Percentiles rank a stretch among this genome's conserved stretches.
phyloP scores from a whole-genome alignment of 2,888 invertebrate genomes.

The Lapara coniferarum region DNA sequence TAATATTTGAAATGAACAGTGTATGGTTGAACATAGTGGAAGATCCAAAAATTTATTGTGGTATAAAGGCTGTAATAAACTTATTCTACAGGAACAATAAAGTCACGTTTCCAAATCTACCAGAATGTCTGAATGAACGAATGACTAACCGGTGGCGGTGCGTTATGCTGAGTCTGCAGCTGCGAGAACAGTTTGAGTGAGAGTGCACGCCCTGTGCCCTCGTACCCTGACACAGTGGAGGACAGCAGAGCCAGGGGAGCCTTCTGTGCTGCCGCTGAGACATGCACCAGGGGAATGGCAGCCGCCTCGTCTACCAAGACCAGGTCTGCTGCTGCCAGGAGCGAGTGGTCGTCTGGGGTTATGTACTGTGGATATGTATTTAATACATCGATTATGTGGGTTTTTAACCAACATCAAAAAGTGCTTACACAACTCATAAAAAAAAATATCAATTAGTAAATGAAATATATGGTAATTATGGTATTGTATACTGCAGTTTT shows the following conservation, averaged over 20 bases:
- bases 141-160: slow-evolving; percentile 82
- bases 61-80: too few species aligned
- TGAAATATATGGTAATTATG: too few species aligned
- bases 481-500: too few species aligned
- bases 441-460: too few species aligned
- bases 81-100: too few species aligned
- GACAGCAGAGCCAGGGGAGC: slow-evolving; percentile 97
- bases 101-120: neutral
- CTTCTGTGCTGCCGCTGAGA: slow-evolving; percentile 92
- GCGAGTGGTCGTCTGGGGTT: slow-evolving; percentile 94
- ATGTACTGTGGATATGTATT: slow-evolving; percentile 88
- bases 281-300: slow-evolving; percentile 97
- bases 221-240: slow-evolving; percentile 99
- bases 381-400: neutral
- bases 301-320: slow-evolving; percentile 99
- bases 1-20: too few species aligned
- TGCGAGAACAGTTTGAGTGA: slow-evolving; percentile 97
- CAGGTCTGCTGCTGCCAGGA: slow-evolving; percentile 96
- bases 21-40: too few species aligned
- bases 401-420: too few species aligned
- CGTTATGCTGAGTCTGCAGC: slow-evolving; percentile 86
- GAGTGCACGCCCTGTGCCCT: slow-evolving; percentile 98
- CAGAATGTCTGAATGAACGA: neutral
- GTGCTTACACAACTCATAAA: too few species aligned
- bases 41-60: too few species aligned